Evolutionary conservation across 2,797 vertebrate species (phyloP), one percentile per base, ranked within the genome.

Genomic region (Notamacropus eugenii): DNA sequence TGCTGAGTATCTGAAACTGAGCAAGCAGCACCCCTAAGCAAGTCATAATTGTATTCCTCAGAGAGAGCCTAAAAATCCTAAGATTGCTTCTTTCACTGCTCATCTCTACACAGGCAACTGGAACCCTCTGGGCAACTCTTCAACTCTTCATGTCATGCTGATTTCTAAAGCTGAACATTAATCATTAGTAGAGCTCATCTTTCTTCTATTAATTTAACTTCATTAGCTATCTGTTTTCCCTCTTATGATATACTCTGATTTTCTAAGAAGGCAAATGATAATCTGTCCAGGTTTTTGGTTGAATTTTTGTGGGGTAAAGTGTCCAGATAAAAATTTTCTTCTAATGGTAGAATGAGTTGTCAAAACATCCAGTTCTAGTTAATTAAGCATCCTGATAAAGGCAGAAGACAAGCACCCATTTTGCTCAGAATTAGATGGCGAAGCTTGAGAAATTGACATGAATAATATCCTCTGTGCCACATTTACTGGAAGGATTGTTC

Each of bases 201-300:
- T 96, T 95, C 93, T 96, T 94, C 91, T 55, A 52, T 55, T 57
- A 93, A 92, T 95, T 96, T 98, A 97, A 98, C 97, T 95, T 93
- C 58, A 59, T 95, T 93, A 96, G 55, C 74, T 95, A 90, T 56
- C 91, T 74, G 46, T 95, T 59, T 92, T 93, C 50, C 29, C 58
- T 56, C 31, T 92, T 94, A 93, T 91, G 87, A 93, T 46, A 67
- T 10, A 57, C 82, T 94, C 29, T 52, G 92, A 82, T 92, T 93
- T 93, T 50, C 87, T 91, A 91, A 56, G 57, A 91, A 93, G 46
- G 91, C 29, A 54, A 13, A 22, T 19, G 54, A 95, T 40, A 46
- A 46, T 34, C 40, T 34, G 56, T 29, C 40, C 54, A 46, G n/a
- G 6, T 6, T 90, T 34, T 50, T 62, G 19, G 10, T 24, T 58